Base-by-base conservation (phyloP, 2,888 invertebrate species). In the Macrophya alboannulata region DNA sequence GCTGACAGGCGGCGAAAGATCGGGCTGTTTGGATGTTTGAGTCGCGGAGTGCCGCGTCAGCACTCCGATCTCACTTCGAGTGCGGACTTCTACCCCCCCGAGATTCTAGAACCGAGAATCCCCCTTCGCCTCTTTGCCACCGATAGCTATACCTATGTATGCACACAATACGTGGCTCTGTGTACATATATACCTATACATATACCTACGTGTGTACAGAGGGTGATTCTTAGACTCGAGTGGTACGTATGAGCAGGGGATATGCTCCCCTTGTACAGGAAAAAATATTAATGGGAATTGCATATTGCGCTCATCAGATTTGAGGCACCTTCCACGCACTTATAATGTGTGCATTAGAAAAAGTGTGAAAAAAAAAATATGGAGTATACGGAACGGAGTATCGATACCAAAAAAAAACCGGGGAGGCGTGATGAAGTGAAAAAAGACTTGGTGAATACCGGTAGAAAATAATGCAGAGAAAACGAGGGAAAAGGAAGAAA, bases 1-100 rank as follows among this genome's bases (percentile, higher is more conserved):
- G 86, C 89, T 90, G 89, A 91, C 92, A 91, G 91, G 91, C 92
- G 91, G 89, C 91, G 91, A 92, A 93, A 92, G 92, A 93, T 92
- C 92, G 90, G 91, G 91, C 92, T 93, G 93, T 93, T 93, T 93
- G 93, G 92, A 92, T 93, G 92, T 92, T 93, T 92, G 93, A 93
- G 92, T 92, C 91, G 89, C 89, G 88, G 90, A 93, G 92, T 92
- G 93, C 92, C 91, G 90, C 90, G 91, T 92, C 93, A 92, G 92
- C 92, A 91, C 92, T 93, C 90, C 87, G 90, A 88, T 88, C 85
- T 85, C 86, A 71, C 87, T 85, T 84, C 86, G 83, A 85, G 85
- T 85, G 84, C 84, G 83, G 76, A 76, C 59, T 83, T 48, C 83
- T 48, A 83, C 25, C 62, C 83, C 83, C 83, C 51, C 77, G 68